phyloP scores from a whole-genome alignment of 2,113 vertebrate species.

The Periophthalmus modestus region DNA sequence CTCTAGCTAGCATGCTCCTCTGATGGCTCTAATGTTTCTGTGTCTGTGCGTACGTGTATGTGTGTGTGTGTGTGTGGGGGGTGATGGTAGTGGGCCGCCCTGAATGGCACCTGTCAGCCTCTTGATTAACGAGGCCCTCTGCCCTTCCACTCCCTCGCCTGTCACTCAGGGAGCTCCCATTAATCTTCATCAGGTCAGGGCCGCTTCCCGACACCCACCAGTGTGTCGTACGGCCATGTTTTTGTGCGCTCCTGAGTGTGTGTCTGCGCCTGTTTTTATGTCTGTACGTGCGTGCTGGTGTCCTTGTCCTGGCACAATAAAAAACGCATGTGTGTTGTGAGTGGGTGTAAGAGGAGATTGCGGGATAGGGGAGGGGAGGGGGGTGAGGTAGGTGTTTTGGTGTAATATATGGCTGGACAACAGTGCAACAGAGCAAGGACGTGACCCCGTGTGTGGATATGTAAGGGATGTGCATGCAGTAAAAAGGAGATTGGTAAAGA shows the following conservation, averaged over 20 bases:
- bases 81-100: conserved; percentile 71
- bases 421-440: conserved; percentile 35
- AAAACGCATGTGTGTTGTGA: conserved; percentile 28
- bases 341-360: conserved; percentile 25
- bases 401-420: conserved; percentile 32
- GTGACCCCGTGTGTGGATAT: conserved; percentile 32
- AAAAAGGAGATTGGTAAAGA: conserved; percentile 26
- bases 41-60: conserved; percentile 3
- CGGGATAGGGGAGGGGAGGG: neutral
- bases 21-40: conserved; percentile 30
- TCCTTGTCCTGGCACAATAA: conserved; percentile 33
- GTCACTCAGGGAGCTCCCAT: conserved; percentile 98
- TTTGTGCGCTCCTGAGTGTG: conserved; percentile 31
- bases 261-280: conserved; percentile 27
- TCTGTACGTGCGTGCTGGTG: conserved; percentile 31
- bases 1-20: conserved; percentile 4
- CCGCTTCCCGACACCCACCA: conserved; percentile 67
- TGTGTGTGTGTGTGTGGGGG: conserved; percentile 47
- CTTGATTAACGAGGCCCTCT: conserved; percentile 98
- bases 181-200: conserved; percentile 98
- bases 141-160: conserved; percentile 91
- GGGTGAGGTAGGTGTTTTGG: conserved; percentile 9
- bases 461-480: conserved; percentile 61
- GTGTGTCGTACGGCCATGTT: conserved; percentile 41
- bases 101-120: conserved; percentile 99